These are phyloP conservation scores for Onchidella celtica DNA, from an alignment of 2,888 invertebrate genomes.

Conservation along the genomic window DNA sequence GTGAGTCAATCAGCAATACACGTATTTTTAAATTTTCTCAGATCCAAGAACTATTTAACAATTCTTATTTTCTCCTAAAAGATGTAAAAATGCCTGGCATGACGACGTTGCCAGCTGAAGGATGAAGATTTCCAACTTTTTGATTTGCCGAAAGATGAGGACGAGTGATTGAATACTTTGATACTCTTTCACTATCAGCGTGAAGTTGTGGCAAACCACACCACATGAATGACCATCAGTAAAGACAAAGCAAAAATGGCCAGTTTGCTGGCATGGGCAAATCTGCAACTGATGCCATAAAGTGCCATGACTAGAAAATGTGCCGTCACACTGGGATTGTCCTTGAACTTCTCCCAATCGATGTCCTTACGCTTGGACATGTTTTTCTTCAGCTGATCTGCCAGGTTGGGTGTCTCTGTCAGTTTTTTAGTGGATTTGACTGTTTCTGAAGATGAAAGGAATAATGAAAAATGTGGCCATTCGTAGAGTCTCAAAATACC, in stretches of 20 bases:
- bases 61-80: too few species aligned
- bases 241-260: conserved; percentile 31
- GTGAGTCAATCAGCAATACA: too few species aligned
- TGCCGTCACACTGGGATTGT: conserved; percentile 32
- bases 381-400: conserved; percentile 45
- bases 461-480: background rate
- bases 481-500: background rate
- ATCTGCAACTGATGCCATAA: conserved; percentile 41
- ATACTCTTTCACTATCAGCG: too few species aligned
- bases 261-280: conserved; percentile 34
- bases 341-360: conserved; percentile 46
- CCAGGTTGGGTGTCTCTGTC: background rate
- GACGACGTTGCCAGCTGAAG: too few species aligned
- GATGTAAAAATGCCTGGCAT: too few species aligned
- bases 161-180: too few species aligned
- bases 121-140: too few species aligned
- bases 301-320: conserved; percentile 41
- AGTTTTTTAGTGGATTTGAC: background rate
- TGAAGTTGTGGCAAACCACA: conserved; percentile 46
- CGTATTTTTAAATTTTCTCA: too few species aligned
- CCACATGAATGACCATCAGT: conserved; percentile 43
- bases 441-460: conserved; percentile 31
- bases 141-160: too few species aligned
- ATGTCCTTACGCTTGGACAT: conserved; percentile 32
- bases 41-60: too few species aligned